These are phyloP conservation scores for Sipha flava DNA, from an alignment of 1,140 invertebrate species.

Conservation along the genomic window DNA sequence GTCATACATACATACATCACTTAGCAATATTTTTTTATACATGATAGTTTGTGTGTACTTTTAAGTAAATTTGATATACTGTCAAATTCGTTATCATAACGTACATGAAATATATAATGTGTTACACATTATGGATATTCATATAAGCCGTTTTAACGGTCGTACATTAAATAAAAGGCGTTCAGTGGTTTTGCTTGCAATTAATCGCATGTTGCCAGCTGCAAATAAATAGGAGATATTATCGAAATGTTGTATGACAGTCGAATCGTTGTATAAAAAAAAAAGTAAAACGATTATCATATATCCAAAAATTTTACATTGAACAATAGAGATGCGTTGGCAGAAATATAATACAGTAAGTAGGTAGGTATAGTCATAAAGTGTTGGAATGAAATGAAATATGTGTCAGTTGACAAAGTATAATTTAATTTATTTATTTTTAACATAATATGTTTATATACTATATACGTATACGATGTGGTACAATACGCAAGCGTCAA, in stretches of 20 bases:
- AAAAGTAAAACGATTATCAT: too few relatives aligned
- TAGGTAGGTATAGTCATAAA: neutral
- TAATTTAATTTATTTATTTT: too few relatives aligned
- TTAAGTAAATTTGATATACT: neutral
- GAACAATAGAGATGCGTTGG: neutral
- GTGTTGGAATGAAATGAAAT: too few relatives aligned
- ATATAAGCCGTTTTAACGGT: neutral
- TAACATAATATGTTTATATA: too few relatives aligned
- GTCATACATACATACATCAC: neutral
- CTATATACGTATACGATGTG: too few relatives aligned
- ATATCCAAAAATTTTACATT: neutral
- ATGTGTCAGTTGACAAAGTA: too few relatives aligned
- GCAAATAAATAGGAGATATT: neutral
- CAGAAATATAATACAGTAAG: neutral
- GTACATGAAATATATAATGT: neutral
- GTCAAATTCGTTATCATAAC: neutral
- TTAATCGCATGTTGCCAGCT: neutral
- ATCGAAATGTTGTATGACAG: neutral
- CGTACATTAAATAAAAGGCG: neutral
- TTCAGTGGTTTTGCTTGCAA: neutral
- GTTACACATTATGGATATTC: neutral
- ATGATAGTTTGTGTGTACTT: neutral
- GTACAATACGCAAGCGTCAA: too few relatives aligned
- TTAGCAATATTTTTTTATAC: neutral
- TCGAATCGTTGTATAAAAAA: neutral